A percentile compares a stretch with the other conserved stretches of the same genome.
These are phyloP conservation scores for Temnothorax nylanderi DNA, from an alignment of 1,140 invertebrate genomes.

Conservation along the genomic window DNA sequence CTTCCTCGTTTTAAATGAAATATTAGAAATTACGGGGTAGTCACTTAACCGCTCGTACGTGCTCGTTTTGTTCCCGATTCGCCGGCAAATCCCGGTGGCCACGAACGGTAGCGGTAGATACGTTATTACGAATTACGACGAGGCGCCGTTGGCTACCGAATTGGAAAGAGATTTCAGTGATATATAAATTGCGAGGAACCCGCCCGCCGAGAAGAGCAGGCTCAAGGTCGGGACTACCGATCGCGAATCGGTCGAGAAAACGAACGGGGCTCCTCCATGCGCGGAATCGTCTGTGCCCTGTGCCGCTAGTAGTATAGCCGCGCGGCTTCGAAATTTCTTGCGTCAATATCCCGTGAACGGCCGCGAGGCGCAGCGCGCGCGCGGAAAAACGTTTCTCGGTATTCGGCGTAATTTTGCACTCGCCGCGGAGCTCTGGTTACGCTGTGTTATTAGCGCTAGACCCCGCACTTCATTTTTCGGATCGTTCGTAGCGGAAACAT, in stretches of 20 bases:
- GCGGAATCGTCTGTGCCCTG: not conserved
- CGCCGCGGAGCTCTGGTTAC: conserved; percentile 28
- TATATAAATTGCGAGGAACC: not conserved
- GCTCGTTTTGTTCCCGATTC: conserved; percentile 40
- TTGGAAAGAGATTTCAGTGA: conserved; percentile 11
- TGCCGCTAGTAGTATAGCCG: not conserved
- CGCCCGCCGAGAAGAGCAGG: not conserved
- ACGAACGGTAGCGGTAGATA: conserved; percentile 46
- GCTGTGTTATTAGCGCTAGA: conserved; percentile 53
- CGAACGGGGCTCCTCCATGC: not conserved
- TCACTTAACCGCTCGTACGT: conserved; percentile 15
- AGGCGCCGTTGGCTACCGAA: conserved; percentile 13
- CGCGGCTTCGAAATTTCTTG: conserved; percentile 40
- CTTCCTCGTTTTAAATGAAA: conserved; percentile 44
- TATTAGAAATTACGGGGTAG: conserved; percentile 50
- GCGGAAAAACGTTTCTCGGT: conserved; percentile 56
- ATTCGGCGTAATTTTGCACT: conserved; percentile 45
- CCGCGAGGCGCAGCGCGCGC: not conserved
- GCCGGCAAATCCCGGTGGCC: conserved; percentile 13
- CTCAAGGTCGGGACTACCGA: conserved; percentile 17
- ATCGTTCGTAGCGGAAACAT: conserved; percentile 46
- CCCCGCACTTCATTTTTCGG: conserved; percentile 59
- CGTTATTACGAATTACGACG: conserved; percentile 41
- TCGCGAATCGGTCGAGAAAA: not conserved
- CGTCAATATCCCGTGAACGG: conserved; percentile 19